Evolutionary conservation across 2,797 vertebrate genomes (phyloP).

Genomic region (Pseudopleuronectes americanus): DNA sequence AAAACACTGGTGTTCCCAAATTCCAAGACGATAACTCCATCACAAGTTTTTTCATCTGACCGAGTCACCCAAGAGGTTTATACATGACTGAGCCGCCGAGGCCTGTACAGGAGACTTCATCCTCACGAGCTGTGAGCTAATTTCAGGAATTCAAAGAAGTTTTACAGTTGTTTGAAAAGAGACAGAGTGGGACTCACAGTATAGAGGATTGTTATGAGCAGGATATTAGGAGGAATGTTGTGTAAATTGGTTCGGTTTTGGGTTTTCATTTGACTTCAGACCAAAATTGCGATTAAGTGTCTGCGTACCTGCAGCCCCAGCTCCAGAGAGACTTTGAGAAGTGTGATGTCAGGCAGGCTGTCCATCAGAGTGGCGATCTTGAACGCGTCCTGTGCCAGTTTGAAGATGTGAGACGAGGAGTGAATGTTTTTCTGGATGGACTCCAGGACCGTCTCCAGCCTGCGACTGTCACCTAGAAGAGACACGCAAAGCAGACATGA

Average conservation of each 20-base stretch:
- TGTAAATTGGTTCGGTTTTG: not conserved
- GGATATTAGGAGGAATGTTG: not conserved
- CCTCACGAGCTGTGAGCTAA: not conserved
- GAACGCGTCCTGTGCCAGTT: slow-evolving; percentile 98
- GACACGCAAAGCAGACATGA: not conserved
- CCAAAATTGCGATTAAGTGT: not conserved
- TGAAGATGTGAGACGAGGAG: slow-evolving; percentile 99
- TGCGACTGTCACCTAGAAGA: slow-evolving; percentile 91
- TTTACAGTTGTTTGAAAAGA: not conserved
- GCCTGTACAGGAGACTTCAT: not conserved
- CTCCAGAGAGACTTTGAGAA: slow-evolving; percentile 97
- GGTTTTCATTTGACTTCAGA: not conserved
- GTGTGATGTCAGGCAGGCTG: slow-evolving; percentile 97
- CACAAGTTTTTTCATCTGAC: too few relatives aligned
- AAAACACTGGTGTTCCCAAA: not conserved
- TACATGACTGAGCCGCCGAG: too few relatives aligned
- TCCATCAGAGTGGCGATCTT: slow-evolving; percentile 99
- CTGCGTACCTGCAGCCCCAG: slow-evolving; percentile 94
- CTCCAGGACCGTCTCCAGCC: slow-evolving; percentile 97
- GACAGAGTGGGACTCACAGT: too few relatives aligned
- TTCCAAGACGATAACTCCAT: slow-evolving; percentile 1
- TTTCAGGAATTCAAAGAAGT: not conserved
- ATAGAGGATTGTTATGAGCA: not conserved
- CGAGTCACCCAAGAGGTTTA: too few relatives aligned
- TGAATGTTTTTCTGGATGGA: slow-evolving; percentile 99